Base-by-base conservation (phyloP, 2,888 invertebrate species). In the Stenurella melanura region DNA sequence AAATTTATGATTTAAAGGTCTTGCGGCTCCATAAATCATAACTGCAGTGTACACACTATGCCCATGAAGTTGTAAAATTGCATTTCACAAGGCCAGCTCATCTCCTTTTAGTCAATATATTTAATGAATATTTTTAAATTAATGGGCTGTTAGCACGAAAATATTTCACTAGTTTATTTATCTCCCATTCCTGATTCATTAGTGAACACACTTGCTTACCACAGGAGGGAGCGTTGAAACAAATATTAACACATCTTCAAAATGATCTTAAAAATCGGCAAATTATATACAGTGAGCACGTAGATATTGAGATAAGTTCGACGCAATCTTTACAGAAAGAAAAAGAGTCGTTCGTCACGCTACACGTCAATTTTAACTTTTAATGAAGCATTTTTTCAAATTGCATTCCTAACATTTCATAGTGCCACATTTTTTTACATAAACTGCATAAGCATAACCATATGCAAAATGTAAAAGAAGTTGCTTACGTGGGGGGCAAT, bases 1-100 rank as follows among this genome's bases (percentile, higher is more conserved):
- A 38, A 72, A 76, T 76, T 76, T 76, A 76, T 68, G 34, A 30
- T 69, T 34, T 30, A 57, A 63, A 70, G 73, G 76, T 76, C 63
- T 69, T 66, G 56, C 38, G 73, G 30, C 73, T 56, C 17, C 57
- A 73, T 76, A 69, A 76, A 73, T 73, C 73, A 69, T 18, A 38
- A 61, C 56, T 75, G 61, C 60, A 60, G 66, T 50, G 42, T 50
- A n/a, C 56, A 30, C 30, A 54, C 71, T 56, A 66, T 60, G 67
- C 60, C 71, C 66, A 58, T 60, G 71, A 64, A 75, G 60, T 58
- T 71, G 60, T 67, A 67, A 67, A 67, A 67, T 50, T 67, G 56
- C 21, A 54, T 50, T 67, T 64, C 17, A 26, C 54, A 67, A 67
- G 56, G 30, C 67, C 67, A 56, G 30, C 54, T 54, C 67, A 30